Evolutionary conservation across 2,797 vertebrate species (phyloP).

Genomic region (Acrocephalus scirpaceus): DNA sequence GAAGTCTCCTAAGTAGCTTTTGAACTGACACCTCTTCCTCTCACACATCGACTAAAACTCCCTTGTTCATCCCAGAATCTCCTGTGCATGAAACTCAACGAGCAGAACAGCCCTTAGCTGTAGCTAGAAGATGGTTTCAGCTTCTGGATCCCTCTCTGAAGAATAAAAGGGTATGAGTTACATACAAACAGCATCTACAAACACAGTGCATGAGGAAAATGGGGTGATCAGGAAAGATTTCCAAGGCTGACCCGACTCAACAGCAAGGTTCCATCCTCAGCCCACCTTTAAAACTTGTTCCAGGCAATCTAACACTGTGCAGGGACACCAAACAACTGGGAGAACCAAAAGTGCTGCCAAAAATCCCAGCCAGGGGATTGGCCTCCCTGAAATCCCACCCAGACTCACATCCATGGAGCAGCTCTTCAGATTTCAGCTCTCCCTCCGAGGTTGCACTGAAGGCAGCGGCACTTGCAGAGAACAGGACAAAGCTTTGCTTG

Average conservation of each 20-base stretch:
- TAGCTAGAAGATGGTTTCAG: not conserved
- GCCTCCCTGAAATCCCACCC: not conserved
- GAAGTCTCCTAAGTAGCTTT: not conserved
- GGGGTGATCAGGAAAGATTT: not conserved
- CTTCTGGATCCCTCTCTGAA: slow-evolving; percentile 26
- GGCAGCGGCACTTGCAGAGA: not conserved
- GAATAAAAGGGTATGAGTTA: not conserved
- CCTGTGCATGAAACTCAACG: not conserved
- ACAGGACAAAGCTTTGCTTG: not conserved
- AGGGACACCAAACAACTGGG: not conserved
- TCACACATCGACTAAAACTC: not conserved
- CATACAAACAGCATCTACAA: not conserved
- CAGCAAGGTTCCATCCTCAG: not conserved
- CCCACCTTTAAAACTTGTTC: not conserved
- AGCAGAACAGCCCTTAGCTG: slow-evolving; percentile 4
- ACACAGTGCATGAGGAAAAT: accelerated
- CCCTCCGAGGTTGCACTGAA: not conserved
- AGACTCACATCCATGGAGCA: not conserved
- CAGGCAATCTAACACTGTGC: not conserved
- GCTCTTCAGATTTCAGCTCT: not conserved
- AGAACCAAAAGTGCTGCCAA: not conserved
- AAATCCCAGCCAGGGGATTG: not conserved
- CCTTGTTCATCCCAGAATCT: slow-evolving; percentile 7
- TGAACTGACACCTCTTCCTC: not conserved
- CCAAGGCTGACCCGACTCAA: not conserved